Evolutionary conservation across 1,140 invertebrate species (phyloP), one percentile per base, ranked within the genome.

Genomic region (Aphaenogaster rudis): DNA sequence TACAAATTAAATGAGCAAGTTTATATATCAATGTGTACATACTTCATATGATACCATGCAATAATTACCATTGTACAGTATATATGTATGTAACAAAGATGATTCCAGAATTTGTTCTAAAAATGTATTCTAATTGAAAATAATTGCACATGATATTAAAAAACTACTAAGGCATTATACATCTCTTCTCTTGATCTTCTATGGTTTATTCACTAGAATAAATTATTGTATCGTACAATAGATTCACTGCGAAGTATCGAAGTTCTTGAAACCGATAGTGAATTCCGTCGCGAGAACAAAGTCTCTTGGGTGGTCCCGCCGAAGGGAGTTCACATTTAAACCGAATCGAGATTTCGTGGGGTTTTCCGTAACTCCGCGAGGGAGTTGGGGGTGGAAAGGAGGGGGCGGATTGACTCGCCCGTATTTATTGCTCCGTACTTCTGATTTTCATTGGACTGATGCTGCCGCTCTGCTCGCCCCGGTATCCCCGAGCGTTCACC

Each of bases 351-450:
- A 93, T 91, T 93, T 93, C 84, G 81, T 61, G 36, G 89, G 89
- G 86, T 91, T 88, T 88, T 61, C 80, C n/a, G 54, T 63, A 84
- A 84, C 61, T 67, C 64, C 66, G 69, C 59, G 57, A 86, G 67
- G 78, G 86, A 89, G 67, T 9, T 13, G 39, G 13, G 63, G 36
- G 50, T 28, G 52, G 57, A 36, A 87, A 45, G 52, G 84, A 72
- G 86, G 74, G 66, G 89, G 77, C 81, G 79, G 90, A 95, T 95
- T 91, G 94, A 94, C 92, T 94, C 93, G 93, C 92, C 88, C 90
- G 94, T 95, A 95, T 94, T 95, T 95, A 94, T 94, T 95, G 93
- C 93, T 91, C 90, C 91, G 92, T 92, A 93, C 93, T 94, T 93
- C 88, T 92, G 92, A 94, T 93, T 94, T 94, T 91, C 91, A 91